Base-by-base conservation (phyloP, 1,140 invertebrate genomes). In the Geopemphigus sp. region DNA sequence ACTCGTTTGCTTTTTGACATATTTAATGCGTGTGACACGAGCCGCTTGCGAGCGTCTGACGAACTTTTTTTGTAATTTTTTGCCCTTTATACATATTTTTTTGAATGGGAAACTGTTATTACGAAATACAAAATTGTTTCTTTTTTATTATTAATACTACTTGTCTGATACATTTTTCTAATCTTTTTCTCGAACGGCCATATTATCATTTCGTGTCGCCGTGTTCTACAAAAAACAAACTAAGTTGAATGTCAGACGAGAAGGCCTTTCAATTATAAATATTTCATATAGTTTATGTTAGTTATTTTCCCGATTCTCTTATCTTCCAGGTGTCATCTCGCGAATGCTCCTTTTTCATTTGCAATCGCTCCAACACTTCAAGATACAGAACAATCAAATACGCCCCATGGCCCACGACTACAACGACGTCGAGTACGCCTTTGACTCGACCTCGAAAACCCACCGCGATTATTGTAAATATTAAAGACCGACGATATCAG, bases 311-410 rank as follows among this genome's bases (percentile, higher is more conserved):
- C 22, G 12, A 4, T 22, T 68, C 64, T 47, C 39, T 68, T 24
- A 24, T 24, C n/a, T 68, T 14, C 64, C 3, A 39, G n/a, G 45
- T 47, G 64, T 68, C 32, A 39, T 24, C 39, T 24, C 22, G 39
- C 24, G n/a, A 47, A 68, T 47, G 39, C 5, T 68, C 24, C 12
- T 68, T 68, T 68, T 68, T 22, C 24, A 45, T 66, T 47, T 68
- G 10, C 39, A 47, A 68, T 47, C 39, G 47, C 64, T 68, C 47
- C 14, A 68, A 22, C 47, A 45, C 64, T 22, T 68, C 39, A 47
- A 68, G 24, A 68, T 39, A 24, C 8, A 68, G n/a, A 45, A 12
- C n/a, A 68, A 47, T 47, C 64, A 68, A 45, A 39, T 8, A 39
- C 32, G n/a, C n/a, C 45, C 22, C n/a, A 5, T 11, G 8, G 22